Evolutionary conservation across 2,113 vertebrate genomes (phyloP).

Genomic region (Caranx ignobilis): DNA sequence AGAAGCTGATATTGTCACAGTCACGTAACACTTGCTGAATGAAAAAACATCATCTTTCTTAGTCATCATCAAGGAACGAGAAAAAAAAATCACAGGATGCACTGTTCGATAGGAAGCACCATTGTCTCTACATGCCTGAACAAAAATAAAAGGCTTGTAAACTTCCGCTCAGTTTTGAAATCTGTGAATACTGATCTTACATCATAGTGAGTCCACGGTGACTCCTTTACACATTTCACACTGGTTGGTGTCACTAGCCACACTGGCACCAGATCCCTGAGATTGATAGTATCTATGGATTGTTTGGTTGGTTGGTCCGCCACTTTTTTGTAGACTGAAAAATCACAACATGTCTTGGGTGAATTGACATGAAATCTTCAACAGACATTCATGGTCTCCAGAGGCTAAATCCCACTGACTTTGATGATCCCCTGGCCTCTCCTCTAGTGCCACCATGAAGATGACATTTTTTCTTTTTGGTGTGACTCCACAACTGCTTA

Average conservation of each 20-base stretch:
- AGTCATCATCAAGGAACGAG: neutral
- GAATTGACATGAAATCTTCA: neutral
- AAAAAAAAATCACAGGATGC: conserved; percentile 19
- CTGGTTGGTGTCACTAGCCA: neutral
- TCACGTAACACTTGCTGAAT: neutral
- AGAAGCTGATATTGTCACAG: neutral
- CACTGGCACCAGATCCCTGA: neutral
- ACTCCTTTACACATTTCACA: neutral
- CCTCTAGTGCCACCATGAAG: neutral
- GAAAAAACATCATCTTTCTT: neutral
- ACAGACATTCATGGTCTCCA: neutral
- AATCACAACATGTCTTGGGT: neutral
- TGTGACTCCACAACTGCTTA: neutral
- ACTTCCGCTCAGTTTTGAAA: conserved; percentile 29
- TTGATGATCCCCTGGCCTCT: neutral
- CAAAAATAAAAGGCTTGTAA: conserved; percentile 40
- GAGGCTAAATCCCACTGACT: neutral
- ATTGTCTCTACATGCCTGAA: conserved; percentile 39
- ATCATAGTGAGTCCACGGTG: neutral
- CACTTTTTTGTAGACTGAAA: neutral
- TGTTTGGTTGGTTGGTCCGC: too few relatives aligned
- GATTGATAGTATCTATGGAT: neutral
- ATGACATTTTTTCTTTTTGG: neutral
- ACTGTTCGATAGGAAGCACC: conserved; percentile 13
- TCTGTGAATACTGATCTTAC: neutral